These are phyloP conservation scores for Nomada goodeniana DNA, from an alignment of 2,888 invertebrate genomes.

Conservation along the genomic window DNA sequence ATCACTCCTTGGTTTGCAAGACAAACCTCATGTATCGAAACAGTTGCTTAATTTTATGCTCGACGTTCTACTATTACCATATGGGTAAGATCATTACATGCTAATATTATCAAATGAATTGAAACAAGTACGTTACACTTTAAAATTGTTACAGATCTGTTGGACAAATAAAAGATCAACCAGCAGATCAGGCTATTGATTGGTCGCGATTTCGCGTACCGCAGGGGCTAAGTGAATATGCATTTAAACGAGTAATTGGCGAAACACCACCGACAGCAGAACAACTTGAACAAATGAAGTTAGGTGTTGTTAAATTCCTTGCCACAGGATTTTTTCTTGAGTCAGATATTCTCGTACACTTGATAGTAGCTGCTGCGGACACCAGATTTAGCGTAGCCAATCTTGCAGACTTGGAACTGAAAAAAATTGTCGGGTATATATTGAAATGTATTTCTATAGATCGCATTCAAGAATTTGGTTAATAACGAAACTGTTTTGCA, in stretches of 20 bases:
- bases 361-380: conserved; percentile 95
- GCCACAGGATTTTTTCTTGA: conserved; percentile 91
- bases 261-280: conserved; percentile 91
- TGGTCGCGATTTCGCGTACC: conserved; percentile 86
- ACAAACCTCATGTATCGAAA: conserved; percentile 89
- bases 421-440: conserved; percentile 89
- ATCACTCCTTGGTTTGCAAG: conserved; percentile 89
- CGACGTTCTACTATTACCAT: conserved; percentile 94
- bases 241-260: conserved; percentile 90
- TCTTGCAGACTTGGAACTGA: conserved; percentile 93
- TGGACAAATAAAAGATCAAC: conserved; percentile 84
- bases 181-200: conserved; percentile 83
- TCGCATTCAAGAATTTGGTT: background rate
- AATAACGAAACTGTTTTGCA: conserved; percentile 10
- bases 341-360: conserved; percentile 90
- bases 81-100: conserved; percentile 87
- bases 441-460: background rate
- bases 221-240: conserved; percentile 91
- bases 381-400: conserved; percentile 95
- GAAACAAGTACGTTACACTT: conserved; percentile 12
- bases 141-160: conserved; percentile 83
- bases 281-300: conserved; percentile 91
- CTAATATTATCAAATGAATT: background rate
- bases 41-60: conserved; percentile 91
- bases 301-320: conserved; percentile 93